Conservation (phyloP, 2,113 vertebrate genomes). For the Apteryx owenii region DNA sequence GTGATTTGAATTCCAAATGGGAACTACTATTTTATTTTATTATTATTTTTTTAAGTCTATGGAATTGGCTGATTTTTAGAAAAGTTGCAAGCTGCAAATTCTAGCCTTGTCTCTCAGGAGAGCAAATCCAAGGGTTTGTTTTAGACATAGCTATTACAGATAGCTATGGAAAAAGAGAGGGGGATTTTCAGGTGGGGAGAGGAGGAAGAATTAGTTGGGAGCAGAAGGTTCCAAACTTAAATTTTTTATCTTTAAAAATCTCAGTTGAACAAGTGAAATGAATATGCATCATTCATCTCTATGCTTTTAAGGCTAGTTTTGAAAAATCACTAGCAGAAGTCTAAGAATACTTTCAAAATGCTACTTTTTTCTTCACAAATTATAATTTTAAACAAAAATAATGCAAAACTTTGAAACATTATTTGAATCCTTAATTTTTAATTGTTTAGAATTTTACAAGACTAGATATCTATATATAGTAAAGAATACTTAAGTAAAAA, state of each 20-base stretch:
- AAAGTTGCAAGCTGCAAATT: neutral
- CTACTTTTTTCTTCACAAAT: neutral
- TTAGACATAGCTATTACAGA: neutral
- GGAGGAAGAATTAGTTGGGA: neutral
- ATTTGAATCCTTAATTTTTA: neutral
- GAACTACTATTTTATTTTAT: neutral
- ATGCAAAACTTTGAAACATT: neutral
- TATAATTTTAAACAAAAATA: neutral
- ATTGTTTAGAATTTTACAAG: neutral
- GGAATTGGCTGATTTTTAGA: neutral
- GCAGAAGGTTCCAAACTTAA: neutral
- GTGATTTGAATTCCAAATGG: neutral
- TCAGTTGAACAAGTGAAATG: neutral
- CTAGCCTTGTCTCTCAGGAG: neutral
- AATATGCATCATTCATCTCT: neutral
- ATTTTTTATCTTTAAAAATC: neutral
- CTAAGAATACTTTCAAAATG: neutral
- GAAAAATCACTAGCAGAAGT: neutral
- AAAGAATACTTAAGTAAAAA: neutral
- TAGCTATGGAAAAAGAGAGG: neutral
- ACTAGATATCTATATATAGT: neutral
- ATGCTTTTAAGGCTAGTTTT: neutral
- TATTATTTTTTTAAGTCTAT: neutral
- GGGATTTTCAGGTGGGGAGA: neutral
- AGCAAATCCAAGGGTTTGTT: neutral